Conservation (phyloP, 2,888 invertebrate genomes). For the Himalopsyche tibetana region DNA sequence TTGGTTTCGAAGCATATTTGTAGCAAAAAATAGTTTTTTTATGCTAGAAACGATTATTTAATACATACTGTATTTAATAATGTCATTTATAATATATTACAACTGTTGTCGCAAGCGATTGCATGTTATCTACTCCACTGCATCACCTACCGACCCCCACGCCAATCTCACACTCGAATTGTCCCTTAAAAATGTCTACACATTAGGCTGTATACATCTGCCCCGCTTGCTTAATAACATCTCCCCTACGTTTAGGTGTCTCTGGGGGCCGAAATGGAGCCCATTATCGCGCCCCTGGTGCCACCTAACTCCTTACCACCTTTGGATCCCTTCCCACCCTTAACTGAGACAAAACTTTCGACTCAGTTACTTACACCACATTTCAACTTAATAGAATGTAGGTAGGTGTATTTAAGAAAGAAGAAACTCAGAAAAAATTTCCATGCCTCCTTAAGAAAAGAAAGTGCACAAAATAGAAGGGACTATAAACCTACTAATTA, state of each 20-base stretch:
- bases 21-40: too few relatives aligned
- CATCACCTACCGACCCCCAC: conserved; percentile 11
- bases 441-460: not conserved
- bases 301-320: conserved; percentile 52
- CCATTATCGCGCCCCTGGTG: conserved; percentile 64
- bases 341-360: conserved; percentile 51
- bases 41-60: too few relatives aligned
- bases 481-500: too few relatives aligned
- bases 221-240: conserved; percentile 59
- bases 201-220: conserved; percentile 53
- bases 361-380: conserved; percentile 44
- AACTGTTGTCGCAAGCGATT: not conserved
- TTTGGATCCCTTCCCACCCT: not conserved
- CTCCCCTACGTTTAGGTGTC: conserved; percentile 58
- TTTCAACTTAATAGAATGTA: conserved; percentile 36
- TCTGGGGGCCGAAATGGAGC: conserved; percentile 60
- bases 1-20: too few relatives aligned
- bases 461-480: too few relatives aligned
- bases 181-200: conserved; percentile 62
- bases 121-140: conserved; percentile 14
- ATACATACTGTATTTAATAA: too few relatives aligned
- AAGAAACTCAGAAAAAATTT: not conserved
- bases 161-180: conserved; percentile 50
- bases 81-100: too few relatives aligned
- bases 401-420: not conserved